Evolutionary conservation across 2,888 invertebrate genomes (phyloP), one percentile per base, ranked within the genome.

Genomic region (Pristionchus fissidentatus): DNA sequence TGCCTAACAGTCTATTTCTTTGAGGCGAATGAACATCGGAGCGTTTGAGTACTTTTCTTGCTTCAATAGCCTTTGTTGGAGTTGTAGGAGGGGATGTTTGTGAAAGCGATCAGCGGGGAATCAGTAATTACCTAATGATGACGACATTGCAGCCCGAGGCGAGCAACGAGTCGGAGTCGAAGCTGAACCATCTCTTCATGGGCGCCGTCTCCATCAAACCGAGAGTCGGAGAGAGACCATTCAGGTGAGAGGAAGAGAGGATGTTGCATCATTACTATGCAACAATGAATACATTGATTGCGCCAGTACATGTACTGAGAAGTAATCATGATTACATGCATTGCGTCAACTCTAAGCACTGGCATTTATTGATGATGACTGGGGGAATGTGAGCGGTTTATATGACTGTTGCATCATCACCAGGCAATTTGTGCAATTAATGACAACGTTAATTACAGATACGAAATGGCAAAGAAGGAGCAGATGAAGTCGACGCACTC

Each of bases 401-500:
- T n/a, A n/a, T n/a, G n/a, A n/a, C n/a, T n/a, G n/a, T n/a, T n/a
- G n/a, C n/a, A n/a, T n/a, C n/a, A n/a, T 26, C 1, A 32, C 8
- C 10, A 7, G 3, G 29, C 29, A 29, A 22, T 3, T 8, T 60
- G 1, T 1, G 8, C 0, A 70, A 13, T 70, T 10, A 8, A 13
- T 29, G 3, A 8, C 15, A 35, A 35, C 4, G 2, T 35, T 35
- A 32, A 62, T 35, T 70, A 1, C 70, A 70, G 70, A 43, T 70
- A 70, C n/a, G 70, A 70, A 10, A 70, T 43, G 41, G 52, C 52
- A 22, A 89, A 87, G 46, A 66, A 83, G n/a, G 84, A 84, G 8
- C 85, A 87, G 43, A 83, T 86, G 78, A 86, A 89, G 79, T 87
- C 90, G 86, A 91, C 91, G 1, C 90, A 91, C 84, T 92, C 91